Percentiles rank a stretch among this genome's conserved stretches.
These are phyloP conservation scores for Odobenus rosmarus DNA, from an alignment of 2,113 vertebrate genomes.

Conservation along the genomic window DNA sequence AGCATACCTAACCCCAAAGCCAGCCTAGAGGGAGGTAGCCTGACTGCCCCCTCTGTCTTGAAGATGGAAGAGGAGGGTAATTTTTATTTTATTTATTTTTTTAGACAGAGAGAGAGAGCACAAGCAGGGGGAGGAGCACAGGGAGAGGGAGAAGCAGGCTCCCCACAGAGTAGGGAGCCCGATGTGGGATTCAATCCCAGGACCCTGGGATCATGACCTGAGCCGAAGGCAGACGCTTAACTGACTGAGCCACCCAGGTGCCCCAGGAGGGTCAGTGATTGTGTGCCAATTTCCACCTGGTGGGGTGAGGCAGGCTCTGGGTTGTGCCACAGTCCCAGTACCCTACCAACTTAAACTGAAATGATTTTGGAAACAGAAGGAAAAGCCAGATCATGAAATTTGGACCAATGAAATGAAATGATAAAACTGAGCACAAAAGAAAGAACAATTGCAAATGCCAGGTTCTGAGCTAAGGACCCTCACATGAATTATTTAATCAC, in stretches of 20 bases:
- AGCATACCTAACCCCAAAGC: neutral
- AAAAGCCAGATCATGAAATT: neutral
- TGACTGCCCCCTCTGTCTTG: neutral
- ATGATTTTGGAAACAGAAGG: neutral
- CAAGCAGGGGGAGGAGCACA: too few species aligned
- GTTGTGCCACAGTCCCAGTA: neutral
- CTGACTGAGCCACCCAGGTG: neutral
- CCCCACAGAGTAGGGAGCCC: too few species aligned
- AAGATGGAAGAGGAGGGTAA: neutral
- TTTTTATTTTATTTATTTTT: too few species aligned
- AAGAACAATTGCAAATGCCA: neutral
- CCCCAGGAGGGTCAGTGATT: neutral
- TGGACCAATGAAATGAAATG: neutral
- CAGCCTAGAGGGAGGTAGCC: neutral
- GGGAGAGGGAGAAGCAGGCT: too few species aligned
- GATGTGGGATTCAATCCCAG: too few species aligned
- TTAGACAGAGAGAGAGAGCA: too few species aligned
- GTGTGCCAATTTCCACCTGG: neutral
- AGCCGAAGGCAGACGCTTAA: neutral
- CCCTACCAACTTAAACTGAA: neutral
- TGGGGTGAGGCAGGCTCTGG: neutral
- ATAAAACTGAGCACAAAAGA: neutral
- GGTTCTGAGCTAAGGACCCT: neutral
- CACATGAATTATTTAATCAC: fast-evolving
- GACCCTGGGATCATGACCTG: too few species aligned